Conservation (phyloP, 1,140 invertebrate species). For the Hypothenemus hampei region DNA sequence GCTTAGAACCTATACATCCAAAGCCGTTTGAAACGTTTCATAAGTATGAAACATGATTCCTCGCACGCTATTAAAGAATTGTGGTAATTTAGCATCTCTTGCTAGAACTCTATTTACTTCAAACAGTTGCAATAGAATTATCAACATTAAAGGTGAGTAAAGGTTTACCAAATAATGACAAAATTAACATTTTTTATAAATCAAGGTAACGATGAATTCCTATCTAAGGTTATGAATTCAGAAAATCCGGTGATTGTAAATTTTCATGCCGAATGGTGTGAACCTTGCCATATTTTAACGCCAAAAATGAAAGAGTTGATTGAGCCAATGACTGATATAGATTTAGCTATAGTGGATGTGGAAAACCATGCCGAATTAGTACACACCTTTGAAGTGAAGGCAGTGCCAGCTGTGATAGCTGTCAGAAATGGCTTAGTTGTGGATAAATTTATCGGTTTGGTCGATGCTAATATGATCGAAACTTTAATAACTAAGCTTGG, state of each 20-base stretch:
- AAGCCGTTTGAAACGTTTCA: constrained; percentile 36
- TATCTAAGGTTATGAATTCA: constrained; percentile 72
- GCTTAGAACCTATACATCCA: constrained; percentile 48
- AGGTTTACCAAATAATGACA: neutral
- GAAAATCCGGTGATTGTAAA: constrained; percentile 78
- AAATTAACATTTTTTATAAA: neutral
- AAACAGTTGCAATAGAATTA: constrained; percentile 46
- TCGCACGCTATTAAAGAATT: constrained; percentile 13
- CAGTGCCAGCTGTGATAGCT: constrained; percentile 86
- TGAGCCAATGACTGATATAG: constrained; percentile 67
- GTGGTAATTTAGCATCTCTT: constrained; percentile 3
- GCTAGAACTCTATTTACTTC: constrained; percentile 30
- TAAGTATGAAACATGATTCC: constrained; percentile 30
- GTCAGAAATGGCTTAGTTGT: constrained; percentile 83
- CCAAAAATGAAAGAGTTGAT: constrained; percentile 83
- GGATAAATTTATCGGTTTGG: constrained; percentile 88
- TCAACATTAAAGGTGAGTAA: constrained; percentile 47
- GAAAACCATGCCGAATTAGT: constrained; percentile 83
- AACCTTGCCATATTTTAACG: constrained; percentile 91
- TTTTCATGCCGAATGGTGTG: constrained; percentile 90
- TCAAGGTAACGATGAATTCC: constrained; percentile 53
- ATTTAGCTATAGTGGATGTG: constrained; percentile 89
- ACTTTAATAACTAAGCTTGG: constrained; percentile 73
- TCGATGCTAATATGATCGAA: constrained; percentile 79
- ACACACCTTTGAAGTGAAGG: constrained; percentile 78